Evolutionary conservation across 2,888 invertebrate species (phyloP), one percentile per base, ranked within the genome.

Genomic region (Epicampocera succincta): DNA sequence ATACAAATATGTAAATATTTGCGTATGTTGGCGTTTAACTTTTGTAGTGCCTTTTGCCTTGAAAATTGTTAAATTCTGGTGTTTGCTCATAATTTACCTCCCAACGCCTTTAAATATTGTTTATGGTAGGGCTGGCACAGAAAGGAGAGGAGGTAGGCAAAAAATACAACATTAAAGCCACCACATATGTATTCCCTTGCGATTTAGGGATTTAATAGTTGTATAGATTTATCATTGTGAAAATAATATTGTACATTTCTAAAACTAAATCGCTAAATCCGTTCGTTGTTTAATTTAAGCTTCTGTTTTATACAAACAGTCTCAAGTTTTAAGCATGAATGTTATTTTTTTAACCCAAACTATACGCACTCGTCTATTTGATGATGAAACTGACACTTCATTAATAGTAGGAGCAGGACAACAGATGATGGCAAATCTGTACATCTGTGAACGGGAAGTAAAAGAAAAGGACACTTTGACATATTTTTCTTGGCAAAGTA

Each of bases 231-330:
- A 19, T 19, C 9, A 12, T 19, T 54, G 54, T 25, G 4, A 58
- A 72, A 52, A 42, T 11, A 68, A 72, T 76, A 68, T 72, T 68
- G 54, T 68, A 61, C 65, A 75, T 71, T 75, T 52, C 25, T 61
- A 42, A 56, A 50, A 46, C 17, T 71, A 71, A 80, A 76, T 56
- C 46, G 80, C 75, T 46, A 61, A 71, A 71, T 75, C 46, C 1
- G 56, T 58, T 44, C 13, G 11, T 52, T 17, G 3, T 11, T 60
- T 33, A 1, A 9, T 3, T 6, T 33, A 5, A 33, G 33, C 33
- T 33, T 33, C 8, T 4, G 33, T 9, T 33, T 33, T 33, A 33
- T 33, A 25, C 5, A 25, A n/a, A 25, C 25, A 25, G 5, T 3
- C 25, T 25, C 5, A 25, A 25, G 33, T 33, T 33, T 6, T 33